Base-by-base conservation (phyloP, 2,888 invertebrate species). In the Apodemia zela region DNA sequence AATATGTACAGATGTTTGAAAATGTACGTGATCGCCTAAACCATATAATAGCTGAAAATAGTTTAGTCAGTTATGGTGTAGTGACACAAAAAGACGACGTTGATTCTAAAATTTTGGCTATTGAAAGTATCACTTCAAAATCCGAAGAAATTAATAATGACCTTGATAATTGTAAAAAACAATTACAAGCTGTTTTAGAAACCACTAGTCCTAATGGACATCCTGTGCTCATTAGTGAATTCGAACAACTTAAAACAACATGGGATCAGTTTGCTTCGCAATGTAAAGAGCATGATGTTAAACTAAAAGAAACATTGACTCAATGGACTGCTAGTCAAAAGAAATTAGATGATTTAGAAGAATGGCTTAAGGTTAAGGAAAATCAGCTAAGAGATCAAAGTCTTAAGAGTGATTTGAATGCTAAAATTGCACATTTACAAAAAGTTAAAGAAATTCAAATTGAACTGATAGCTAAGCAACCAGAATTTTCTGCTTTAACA, bases 311-410 rank as follows among this genome's bases (percentile, higher is more conserved):
- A 67, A 93, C 97, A 8, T 94, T 96, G 68, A 94, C 94, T 59
- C 95, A 96, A 76, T 97, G 97, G 95, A 95, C 95, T 57, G 95
- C 96, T 76, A 96, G 97, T 72, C 96, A 97, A 74, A 94, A 94
- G 60, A 93, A 95, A 21, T 93, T 97, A 42, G 96, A 97, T 69
- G 94, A 94, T 65, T 89, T 98, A 2, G 96, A 96, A 75, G 93
- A 94, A 60, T 98, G 98, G 98, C 92, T 97, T 61, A 97, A 96
- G 78, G 93, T 95, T 61, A 96, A 96, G 77, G 98, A 98, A 85
- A 93, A 93, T 60, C 95, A 96, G 78, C 94, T 98, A 0, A 96
- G 98, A 82, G 97, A 98, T 79, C 97, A 97, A 83, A 96, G 97
- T 70, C 92, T 98, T 2, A 97, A 97, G 82, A 97, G 95, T 75